Evolutionary conservation across 2,888 invertebrate genomes (phyloP), one percentile per base, ranked within the genome.

Genomic region (Gibbula magus): DNA sequence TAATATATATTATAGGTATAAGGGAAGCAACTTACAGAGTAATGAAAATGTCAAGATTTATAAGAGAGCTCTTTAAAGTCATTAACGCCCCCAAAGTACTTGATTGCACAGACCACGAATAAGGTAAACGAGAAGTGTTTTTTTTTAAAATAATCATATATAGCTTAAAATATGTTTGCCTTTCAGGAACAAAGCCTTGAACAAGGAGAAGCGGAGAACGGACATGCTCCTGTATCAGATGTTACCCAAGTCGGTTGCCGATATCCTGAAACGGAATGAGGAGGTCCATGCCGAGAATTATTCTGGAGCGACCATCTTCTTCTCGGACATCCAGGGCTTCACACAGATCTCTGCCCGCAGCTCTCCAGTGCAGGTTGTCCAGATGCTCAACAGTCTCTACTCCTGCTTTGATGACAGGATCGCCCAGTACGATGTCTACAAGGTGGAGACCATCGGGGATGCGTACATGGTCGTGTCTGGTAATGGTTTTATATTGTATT

Each of bases 351-450:
- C 87, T 0, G 83, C 89, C 5, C 82, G 85, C 22, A 86, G 88
- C 76, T 88, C 89, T 0, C 88, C 88, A 0, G 78, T 89, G 20
- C 87, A 89, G 84, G 88, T 89, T 20, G 88, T 89, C 0, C 84
- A 87, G 74, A 89, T 89, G 89, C 78, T 89, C 73, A 89, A 89
- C 83, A 87, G 83, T 73, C 82, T 89, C 25, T 89, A 88, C 81
- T 82, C 84, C 16, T 86, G 86, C 74, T 86, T 89, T 32, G 88
- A 89, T 56, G 84, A 85, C 45, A 79, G 86, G 51, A 86, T 89
- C 18, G 86, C 86, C 35, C 77, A 84, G 51, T 88, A 88, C 82
- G 88, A 89, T 77, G 88, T 88, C 0, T 89, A 88, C 81, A 88
- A 87, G 53, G 87, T 89, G 22, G 88, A 88, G 77, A 88, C 87